Evolutionary conservation across 2,797 vertebrate species (phyloP).

Genomic region (Coregonus ussuriensis): DNA sequence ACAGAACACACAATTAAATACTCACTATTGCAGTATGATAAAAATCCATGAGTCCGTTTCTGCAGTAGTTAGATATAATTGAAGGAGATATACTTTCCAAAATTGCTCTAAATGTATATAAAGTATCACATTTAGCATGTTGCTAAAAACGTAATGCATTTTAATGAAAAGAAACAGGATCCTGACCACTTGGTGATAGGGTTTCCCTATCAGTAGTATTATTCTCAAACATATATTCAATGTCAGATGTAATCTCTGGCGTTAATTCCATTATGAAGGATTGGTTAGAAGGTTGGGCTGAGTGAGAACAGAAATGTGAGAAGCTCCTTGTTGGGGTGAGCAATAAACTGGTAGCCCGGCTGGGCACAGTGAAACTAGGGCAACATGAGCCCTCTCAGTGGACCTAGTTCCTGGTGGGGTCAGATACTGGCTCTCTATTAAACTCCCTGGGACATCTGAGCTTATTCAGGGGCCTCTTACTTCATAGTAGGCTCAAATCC

Average conservation of each 20-base stretch:
- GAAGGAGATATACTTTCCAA: neutral
- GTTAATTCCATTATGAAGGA: conserved; percentile 38
- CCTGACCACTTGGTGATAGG: conserved; percentile 16
- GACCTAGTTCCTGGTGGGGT: conserved; percentile 37
- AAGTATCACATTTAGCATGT: neutral
- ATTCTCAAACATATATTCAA: conserved; percentile 26
- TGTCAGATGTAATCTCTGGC: conserved; percentile 46
- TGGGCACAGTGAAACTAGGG: conserved; percentile 50
- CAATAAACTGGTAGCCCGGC: conserved; percentile 36
- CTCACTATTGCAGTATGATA: conserved; percentile 36
- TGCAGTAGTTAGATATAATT: conserved; percentile 20
- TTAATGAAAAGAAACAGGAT: neutral
- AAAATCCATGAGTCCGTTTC: conserved; percentile 32
- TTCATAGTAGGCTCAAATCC: conserved; percentile 19
- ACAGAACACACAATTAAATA: conserved; percentile 50
- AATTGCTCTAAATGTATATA: neutral
- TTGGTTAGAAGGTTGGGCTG: conserved; percentile 52
- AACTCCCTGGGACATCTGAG: conserved; percentile 18
- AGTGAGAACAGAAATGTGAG: conserved; percentile 59
- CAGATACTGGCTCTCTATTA: conserved; percentile 54
- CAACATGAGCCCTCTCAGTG: conserved; percentile 68
- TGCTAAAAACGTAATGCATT: neutral
- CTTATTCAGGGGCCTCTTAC: conserved; percentile 1
- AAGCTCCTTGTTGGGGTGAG: conserved; percentile 35
- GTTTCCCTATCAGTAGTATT: conserved; percentile 24